phyloP scores from a whole-genome alignment of 2,113 vertebrate species.

The Marcusenius ussheri region DNA sequence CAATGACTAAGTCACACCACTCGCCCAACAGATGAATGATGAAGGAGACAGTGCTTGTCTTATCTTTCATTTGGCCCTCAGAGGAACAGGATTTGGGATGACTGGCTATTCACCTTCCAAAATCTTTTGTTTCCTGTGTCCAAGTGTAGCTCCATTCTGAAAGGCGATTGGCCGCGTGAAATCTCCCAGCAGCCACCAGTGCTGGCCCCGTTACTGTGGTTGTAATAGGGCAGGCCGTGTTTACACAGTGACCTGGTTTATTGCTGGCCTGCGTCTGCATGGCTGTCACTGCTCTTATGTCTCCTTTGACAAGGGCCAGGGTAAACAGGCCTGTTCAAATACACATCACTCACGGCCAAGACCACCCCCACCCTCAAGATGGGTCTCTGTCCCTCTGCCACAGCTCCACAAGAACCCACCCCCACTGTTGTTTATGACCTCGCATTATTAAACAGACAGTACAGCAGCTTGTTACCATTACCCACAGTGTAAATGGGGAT shows the following conservation, averaged over 20 bases:
- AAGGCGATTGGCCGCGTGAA: background rate
- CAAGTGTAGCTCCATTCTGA: conserved; percentile 6
- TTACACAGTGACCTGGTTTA: conserved; percentile 19
- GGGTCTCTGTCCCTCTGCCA: background rate
- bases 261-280: conserved; percentile 14
- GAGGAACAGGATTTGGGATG: background rate
- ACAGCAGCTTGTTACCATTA: background rate
- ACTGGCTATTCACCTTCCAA: conserved; percentile 6
- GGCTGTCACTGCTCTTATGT: conserved; percentile 15
- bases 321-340: conserved; percentile 26
- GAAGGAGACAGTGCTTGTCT: background rate
- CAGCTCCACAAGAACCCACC: background rate
- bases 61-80: background rate
- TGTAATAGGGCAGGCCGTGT: conserved; percentile 14
- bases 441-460: background rate
- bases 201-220: conserved; percentile 7
- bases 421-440: background rate
- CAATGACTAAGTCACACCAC: background rate
- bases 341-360: conserved; percentile 18
- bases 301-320: conserved; percentile 25
- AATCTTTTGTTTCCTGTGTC: conserved; percentile 9
- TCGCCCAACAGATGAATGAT: background rate
- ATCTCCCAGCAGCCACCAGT: conserved; percentile 14
- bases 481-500: background rate
- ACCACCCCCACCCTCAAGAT: background rate